Evolutionary conservation across 1,140 invertebrate genomes (phyloP), one percentile per base, ranked within the genome.

Genomic region (Drosophila subpulchrella): DNA sequence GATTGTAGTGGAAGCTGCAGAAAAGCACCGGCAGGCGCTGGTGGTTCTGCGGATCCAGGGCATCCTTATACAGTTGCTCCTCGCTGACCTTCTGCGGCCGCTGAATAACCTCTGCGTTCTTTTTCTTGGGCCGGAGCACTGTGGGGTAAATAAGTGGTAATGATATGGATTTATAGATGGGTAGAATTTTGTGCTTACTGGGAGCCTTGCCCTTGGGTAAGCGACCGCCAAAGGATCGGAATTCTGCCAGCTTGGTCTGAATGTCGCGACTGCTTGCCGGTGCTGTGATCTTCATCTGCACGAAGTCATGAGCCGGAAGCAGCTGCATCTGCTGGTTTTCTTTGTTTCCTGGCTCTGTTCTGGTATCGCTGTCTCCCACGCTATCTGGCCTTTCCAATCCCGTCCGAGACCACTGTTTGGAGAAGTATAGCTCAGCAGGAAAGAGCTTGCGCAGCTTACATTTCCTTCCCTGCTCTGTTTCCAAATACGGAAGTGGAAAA

Each of bases 21-120:
- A 99, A 98, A 32, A 99, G 93, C 32, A 99, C 96, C 6, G 97
- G 95, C 8, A 99, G 92, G 41, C 95, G 93, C 93, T 99, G 98
- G 93, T 99, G 98, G 92, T 96, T 96, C 48, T 94, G 94, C 0
- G 97, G 96, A 91, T 98, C 96, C 2, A 99, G 93, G 24, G 97
- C 97, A 92, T 99, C 98, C 8, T 94, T 85, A 48, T 75, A 82
- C 15, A 85, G 55, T 44, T 77, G 58, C 51, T 91, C 83, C 6
- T 90, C 89, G 39, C 74, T 81, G 0, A 82, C 73, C 42, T 91
- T 92, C 24, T 92, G 91, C 1, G 85, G 72, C 6, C 75, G 72
- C 54, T 92, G 85, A 10, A 70, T 71, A 0, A 61, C 17, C 6
- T 85, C 77, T 0, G 38, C 46, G 10, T 62, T 61, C 47, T 76